Evolutionary conservation across 1,140 invertebrate genomes (phyloP), one percentile per base, ranked within the genome.

Genomic region (Macrocentrus cingulum): DNA sequence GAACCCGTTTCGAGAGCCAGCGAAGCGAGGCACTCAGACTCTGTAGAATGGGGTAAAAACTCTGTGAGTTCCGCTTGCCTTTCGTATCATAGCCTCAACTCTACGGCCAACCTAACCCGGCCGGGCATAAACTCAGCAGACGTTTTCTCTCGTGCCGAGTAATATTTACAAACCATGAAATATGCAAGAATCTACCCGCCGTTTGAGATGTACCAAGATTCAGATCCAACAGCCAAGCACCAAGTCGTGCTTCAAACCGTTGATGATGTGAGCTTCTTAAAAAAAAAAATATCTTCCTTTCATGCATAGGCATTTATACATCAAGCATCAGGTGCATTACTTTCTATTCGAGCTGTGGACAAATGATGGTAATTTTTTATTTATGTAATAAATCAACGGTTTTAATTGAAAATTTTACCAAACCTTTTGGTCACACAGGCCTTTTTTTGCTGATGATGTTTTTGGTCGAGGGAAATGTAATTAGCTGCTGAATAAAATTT

Each of bases 11-110:
- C 70, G 63, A 73, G 71, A 75, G 70, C 66, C 72, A 74, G 70
- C 72, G 61, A 63, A 74, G 73, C 72, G 70, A 68, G 63, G 71
- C 68, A 74, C 71, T 74, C 71, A 75, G 73, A 74, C 73, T 74
- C 63, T 60, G n/a, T n/a, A 67, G 69, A 72, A 72, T 72, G 66
- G 68, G 69, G 66, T 74, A 72, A 72, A 76, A 76, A 76, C 66
- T 73, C 71, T 62, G 68, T 70, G 67, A 72, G 68, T 69, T 71
- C 18, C 41, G 19, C n/a, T 39, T 52, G 50, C 50, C 34, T 41
- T 56, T 61, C 37, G 53, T 56, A 56, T 56, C 59, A 49, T 52
- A 37, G 53, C 59, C 39, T 56, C 59, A 54, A 54, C 55, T 55
- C 49, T 29, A 56, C 50, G 57, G 42, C 15, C n/a, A n/a, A n/a